A percentile compares a stretch with the other conserved stretches of the same genome.
Evolutionary conservation across 1,140 invertebrate genomes (phyloP).

Genomic region (Megathymus violae): DNA sequence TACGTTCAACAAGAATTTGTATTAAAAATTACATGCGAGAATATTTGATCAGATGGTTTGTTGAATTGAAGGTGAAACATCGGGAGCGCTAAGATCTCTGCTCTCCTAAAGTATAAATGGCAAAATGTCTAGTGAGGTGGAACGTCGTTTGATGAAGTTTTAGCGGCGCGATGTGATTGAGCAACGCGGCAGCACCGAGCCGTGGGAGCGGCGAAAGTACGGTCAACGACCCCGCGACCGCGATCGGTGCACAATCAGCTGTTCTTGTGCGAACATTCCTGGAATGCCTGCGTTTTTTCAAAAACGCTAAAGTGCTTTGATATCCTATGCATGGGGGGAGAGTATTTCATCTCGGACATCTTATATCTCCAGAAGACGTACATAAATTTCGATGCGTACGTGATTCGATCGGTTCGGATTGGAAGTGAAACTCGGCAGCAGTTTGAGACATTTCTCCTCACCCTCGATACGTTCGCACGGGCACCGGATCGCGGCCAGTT

Average conservation of each 20-base stretch:
- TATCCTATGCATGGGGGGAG: too few species aligned
- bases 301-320: constrained; percentile 15
- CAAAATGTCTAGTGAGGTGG: constrained; percentile 30
- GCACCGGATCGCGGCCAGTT: constrained; percentile 40
- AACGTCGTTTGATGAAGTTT: constrained; percentile 39
- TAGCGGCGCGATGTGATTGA: constrained; percentile 45
- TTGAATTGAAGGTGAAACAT: not conserved
- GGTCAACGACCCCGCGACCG: constrained; percentile 71
- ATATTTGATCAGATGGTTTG: not conserved
- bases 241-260: constrained; percentile 70
- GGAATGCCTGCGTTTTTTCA: constrained; percentile 9
- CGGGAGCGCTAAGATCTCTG: constrained; percentile 22
- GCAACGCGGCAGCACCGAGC: constrained; percentile 51
- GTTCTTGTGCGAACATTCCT: constrained; percentile 58
- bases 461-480: constrained; percentile 48
- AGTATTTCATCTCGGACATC: too few species aligned
- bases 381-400: constrained; percentile 40
- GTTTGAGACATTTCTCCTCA: constrained; percentile 55
- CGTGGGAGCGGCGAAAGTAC: constrained; percentile 77
- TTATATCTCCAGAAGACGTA: too few species aligned
- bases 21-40: too few species aligned
- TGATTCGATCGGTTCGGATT: constrained; percentile 45
- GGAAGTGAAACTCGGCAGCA: constrained; percentile 46
- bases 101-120: constrained; percentile 6
- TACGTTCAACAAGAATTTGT: too few species aligned